Percentiles rank a stretch among this genome's conserved stretches.
Evolutionary conservation across 2,113 vertebrate genomes (phyloP).

Genomic region (Bujurquina vittata): DNA sequence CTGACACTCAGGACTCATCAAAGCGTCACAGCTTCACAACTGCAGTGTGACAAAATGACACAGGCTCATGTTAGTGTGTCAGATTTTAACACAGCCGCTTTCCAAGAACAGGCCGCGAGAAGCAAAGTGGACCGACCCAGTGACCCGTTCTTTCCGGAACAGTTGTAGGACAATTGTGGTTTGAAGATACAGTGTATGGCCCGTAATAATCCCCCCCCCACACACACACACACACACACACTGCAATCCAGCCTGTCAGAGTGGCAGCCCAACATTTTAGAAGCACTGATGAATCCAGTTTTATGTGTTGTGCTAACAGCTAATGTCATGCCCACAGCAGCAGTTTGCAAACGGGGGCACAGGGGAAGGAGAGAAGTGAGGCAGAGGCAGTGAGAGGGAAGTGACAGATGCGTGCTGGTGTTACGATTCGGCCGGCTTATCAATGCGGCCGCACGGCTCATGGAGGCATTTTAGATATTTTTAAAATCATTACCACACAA

Average conservation of each 20-base stretch:
- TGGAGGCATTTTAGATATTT: background rate
- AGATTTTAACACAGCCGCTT: conserved; percentile 4
- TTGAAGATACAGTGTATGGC: background rate
- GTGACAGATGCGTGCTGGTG: background rate
- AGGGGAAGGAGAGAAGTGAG: background rate
- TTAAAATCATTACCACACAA: background rate
- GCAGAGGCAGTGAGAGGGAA: background rate
- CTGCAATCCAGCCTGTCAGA: background rate
- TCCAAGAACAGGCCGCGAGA: background rate
- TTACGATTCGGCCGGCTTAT: background rate
- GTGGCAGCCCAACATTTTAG: background rate
- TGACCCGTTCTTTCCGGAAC: background rate
- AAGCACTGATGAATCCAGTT: background rate
- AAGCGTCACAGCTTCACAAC: conserved; percentile 48
- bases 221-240: too few relatives aligned
- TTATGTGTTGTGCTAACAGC: background rate
- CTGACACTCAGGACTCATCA: conserved; percentile 54
- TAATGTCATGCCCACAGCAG: background rate
- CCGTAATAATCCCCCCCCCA: background rate
- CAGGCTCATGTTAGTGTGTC: conserved; percentile 10
- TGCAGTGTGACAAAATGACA: background rate
- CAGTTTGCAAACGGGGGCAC: background rate
- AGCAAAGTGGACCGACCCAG: background rate
- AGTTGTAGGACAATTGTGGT: background rate
- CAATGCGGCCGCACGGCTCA: background rate